A percentile compares a stretch with the other conserved stretches of the same genome.
These are phyloP conservation scores for Neogale vison DNA, from an alignment of 2,113 vertebrate species.

Conservation along the genomic window DNA sequence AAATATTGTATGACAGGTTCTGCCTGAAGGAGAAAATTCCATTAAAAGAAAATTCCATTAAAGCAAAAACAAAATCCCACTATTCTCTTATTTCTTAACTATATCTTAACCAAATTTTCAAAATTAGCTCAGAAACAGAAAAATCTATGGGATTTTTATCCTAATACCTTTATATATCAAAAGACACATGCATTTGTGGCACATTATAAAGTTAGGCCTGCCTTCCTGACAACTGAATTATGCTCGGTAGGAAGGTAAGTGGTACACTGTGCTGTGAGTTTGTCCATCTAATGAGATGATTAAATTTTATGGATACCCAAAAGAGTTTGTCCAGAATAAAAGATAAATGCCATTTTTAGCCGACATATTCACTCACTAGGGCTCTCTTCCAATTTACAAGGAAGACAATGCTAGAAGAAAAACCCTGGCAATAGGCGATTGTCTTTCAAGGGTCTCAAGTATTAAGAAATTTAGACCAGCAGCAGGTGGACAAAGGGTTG, in stretches of 20 bases:
- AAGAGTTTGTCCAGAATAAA: not conserved
- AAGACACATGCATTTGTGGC: not conserved
- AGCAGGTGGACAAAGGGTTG: not conserved
- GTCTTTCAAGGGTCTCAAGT: not conserved
- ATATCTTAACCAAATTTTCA: not conserved
- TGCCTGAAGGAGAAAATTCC: slow-evolving; percentile 51
- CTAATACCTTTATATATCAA: not conserved
- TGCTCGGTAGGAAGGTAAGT: not conserved
- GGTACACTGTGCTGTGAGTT: not conserved
- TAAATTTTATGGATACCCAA: not conserved
- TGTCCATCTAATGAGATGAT: not conserved
- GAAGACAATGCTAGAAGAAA: not conserved
- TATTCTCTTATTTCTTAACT: not conserved
- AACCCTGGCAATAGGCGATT: not conserved
- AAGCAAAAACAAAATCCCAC: not conserved
- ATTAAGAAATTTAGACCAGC: not conserved
- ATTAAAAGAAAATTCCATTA: not conserved
- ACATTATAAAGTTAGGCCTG: not conserved
- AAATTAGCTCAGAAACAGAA: not conserved
- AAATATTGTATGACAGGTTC: slow-evolving; percentile 14
- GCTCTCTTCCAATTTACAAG: not conserved
- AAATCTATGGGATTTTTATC: not conserved
- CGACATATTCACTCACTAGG: not conserved
- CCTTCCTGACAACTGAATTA: not conserved
- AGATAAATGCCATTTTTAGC: not conserved